phyloP scores from a whole-genome alignment of 2,113 vertebrate species.

The Stercorarius parasiticus region DNA sequence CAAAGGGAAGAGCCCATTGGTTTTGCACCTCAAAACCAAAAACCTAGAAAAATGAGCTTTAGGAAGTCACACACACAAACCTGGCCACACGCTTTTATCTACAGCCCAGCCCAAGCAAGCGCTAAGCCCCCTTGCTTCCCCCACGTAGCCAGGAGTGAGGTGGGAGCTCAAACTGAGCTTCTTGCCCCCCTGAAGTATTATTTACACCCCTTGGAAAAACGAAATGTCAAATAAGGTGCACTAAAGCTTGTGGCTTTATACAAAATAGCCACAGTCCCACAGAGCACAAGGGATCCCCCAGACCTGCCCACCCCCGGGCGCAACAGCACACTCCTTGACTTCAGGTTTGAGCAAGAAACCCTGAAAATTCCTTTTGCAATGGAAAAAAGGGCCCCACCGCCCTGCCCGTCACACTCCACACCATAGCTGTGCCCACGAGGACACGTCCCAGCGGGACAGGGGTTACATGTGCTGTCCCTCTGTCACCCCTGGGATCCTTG shows the following conservation, averaged over 20 bases:
- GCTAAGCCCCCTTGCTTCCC: accelerated
- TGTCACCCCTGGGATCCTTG: neutral
- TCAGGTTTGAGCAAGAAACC: neutral
- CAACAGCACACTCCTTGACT: neutral
- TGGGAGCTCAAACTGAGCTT: neutral
- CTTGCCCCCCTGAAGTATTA: neutral
- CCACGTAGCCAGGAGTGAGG: accelerated
- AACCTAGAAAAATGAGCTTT: neutral
- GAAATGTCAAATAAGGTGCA: accelerated
- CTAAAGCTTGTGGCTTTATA: neutral
- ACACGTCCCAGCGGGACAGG: accelerated
- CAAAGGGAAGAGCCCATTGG: neutral
- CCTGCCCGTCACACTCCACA: neutral
- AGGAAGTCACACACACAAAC: accelerated
- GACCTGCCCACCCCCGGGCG: too few species aligned
- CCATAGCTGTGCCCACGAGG: accelerated
- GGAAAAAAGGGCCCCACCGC: neutral
- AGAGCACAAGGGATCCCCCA: neutral
- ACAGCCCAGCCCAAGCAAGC: neutral
- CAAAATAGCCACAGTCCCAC: neutral
- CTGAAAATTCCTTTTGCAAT: neutral
- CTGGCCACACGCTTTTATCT: accelerated
- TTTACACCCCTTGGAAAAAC: neutral
- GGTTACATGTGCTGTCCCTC: neutral
- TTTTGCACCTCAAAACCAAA: neutral